phyloP scores from a whole-genome alignment of 2,113 vertebrate species.

The Anguilla japonica region DNA sequence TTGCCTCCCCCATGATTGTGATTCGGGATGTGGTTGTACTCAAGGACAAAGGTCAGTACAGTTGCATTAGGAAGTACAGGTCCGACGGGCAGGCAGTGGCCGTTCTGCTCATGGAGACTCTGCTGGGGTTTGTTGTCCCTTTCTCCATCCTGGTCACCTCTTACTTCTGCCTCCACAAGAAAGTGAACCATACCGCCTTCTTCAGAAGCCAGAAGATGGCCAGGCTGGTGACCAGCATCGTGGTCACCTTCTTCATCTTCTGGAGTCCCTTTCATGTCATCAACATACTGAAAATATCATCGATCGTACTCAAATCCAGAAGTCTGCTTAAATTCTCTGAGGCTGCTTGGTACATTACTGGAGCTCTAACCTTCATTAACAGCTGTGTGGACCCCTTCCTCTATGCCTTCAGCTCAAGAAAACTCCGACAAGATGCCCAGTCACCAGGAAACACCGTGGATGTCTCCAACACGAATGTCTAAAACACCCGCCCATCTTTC shows the following conservation, averaged over 20 bases:
- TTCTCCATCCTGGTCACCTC: constrained; percentile 60
- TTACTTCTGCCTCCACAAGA: constrained; percentile 58
- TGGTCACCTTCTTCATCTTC: constrained; percentile 63
- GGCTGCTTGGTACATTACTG: constrained; percentile 50
- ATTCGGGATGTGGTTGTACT: constrained; percentile 44
- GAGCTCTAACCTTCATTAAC: constrained; percentile 63
- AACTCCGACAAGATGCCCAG: not conserved
- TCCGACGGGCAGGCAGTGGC: constrained; percentile 37
- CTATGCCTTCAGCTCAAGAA: constrained; percentile 65
- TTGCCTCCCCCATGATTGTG: constrained; percentile 53
- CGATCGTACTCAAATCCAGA: constrained; percentile 28
- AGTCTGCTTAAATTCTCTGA: constrained; percentile 36
- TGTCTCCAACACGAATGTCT: not conserved
- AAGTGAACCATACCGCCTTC: constrained; percentile 55
- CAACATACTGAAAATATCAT: constrained; percentile 56
- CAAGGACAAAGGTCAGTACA: accelerated
- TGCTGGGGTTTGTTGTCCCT: constrained; percentile 60
- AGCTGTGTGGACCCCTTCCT: constrained; percentile 73
- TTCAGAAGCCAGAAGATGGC: constrained; percentile 42
- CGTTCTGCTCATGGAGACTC: constrained; percentile 59
- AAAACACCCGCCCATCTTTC: not conserved
- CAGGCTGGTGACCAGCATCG: constrained; percentile 56
- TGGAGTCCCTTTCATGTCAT: constrained; percentile 63
- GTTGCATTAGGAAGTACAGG: constrained; percentile 40
- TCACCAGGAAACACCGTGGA: not conserved